Base-by-base conservation (phyloP, 2,888 invertebrate genomes). In the Lucinisca nassula region DNA sequence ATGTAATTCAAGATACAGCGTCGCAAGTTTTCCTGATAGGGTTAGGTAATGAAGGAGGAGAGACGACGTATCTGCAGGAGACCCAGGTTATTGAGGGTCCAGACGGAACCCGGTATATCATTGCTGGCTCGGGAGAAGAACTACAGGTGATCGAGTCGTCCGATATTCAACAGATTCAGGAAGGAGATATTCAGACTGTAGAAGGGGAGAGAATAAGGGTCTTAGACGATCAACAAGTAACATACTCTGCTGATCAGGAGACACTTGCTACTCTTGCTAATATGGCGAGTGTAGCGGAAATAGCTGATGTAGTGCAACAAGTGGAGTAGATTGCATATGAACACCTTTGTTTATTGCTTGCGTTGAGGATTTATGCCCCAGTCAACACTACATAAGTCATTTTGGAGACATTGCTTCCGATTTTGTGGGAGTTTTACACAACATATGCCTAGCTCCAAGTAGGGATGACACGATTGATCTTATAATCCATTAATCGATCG, bases 81-180 rank as follows among this genome's bases (percentile, higher is more conserved):
- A 90, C 90, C 0, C 90, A 90, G 77, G 90, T 90, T 0, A 90
- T 90, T 30, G 90, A 90, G 51, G 90, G 90, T 35, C 88, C 90
- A 17, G 90, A 90, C 72, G 90, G 90, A 0, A 82, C 86, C 0
- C 51, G 88, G 21, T 90, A 90, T 72, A 90, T 90, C 35, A 90
- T 90, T 67, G 90, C 90, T 17, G 90, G 90, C 0, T 86, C 90
- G 0, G 88, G 88, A 0, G 90, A 90, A 80, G 90, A 90, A 55
- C 76, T 90, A 27, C 90, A 90, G 45, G 88, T 90, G 30, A 86
- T 90, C 21, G 90, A 90, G 70, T 88, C 90, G 4, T 51, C 77
- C 3, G 78, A 82, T 70, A 37, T 88, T 21, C 89, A 82, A 77
- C 83, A 88, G 67, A 74, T 81, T 49, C 85, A 85, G 45, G 89